Evolutionary conservation across 2,888 invertebrate species (phyloP).

Genomic region (Oeneis ivallda): DNA sequence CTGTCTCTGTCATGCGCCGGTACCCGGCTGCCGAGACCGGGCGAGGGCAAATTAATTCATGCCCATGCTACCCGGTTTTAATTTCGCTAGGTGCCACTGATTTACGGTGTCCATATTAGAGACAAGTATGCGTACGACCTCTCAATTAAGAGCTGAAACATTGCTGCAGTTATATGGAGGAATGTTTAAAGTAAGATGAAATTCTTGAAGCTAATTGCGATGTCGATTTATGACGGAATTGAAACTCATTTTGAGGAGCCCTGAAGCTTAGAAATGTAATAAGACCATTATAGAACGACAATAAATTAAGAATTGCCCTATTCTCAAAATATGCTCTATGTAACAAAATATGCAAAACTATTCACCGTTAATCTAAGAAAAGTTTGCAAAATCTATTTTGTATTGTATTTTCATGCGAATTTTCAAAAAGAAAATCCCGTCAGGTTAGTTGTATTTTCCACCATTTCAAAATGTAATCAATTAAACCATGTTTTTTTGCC

Average conservation of each 20-base stretch:
- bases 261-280: slow-evolving; percentile 11
- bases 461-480: too few species aligned
- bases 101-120: slow-evolving; percentile 73
- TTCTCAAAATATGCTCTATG: too few species aligned
- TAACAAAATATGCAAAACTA: too few species aligned
- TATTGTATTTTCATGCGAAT: too few species aligned
- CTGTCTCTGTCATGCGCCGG: slow-evolving; percentile 61
- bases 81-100: slow-evolving; percentile 70
- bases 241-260: slow-evolving; percentile 1
- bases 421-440: too few species aligned
- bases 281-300: background rate
- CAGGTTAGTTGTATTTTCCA: too few species aligned
- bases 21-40: slow-evolving; percentile 43
- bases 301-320: too few species aligned
- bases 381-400: too few species aligned
- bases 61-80: slow-evolving; percentile 64
- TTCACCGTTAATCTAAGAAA: too few species aligned
- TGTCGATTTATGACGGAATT: slow-evolving; percentile 23
- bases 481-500: too few species aligned
- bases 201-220: slow-evolving; percentile 30
- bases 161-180: slow-evolving; percentile 50
- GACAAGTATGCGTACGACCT: slow-evolving; percentile 64
- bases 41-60: slow-evolving; percentile 64
- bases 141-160: slow-evolving; percentile 52
- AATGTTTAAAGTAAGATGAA: slow-evolving; percentile 54